Evolutionary conservation across 23 tunicate genomes (phyloP), one percentile per base, ranked within the genome.

Genomic region (Ciona savignyi): DNA sequence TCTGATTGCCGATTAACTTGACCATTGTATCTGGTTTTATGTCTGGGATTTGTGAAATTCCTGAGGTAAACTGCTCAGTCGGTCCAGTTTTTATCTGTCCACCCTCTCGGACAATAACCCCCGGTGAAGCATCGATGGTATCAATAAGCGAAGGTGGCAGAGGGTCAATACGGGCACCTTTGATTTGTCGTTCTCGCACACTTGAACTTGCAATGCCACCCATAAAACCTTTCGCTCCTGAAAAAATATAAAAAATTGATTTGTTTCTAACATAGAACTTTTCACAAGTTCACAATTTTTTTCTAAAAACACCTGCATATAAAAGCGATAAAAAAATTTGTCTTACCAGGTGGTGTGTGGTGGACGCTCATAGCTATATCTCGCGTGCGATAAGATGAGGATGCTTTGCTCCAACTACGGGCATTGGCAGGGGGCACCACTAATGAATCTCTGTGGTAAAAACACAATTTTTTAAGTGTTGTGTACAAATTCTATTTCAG

Each of bases 41-140:
- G 56, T 33, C 61, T 2, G 85, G 77, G 1, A 66, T 75, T 27
- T 35, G 51, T 25, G 32, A 35, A 1, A 76, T 35, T 19, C 76
- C 68, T 23, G 34, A 29, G 15, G 83, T 78, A 68, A 56, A 72
- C 21, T 67, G 60, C 33, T 78, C 80, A n/a, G 67, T 68, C 22
- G 96, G 79, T 21, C 96, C 96, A 32, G 60, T 68, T 73, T 88
- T 88, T 1, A 77, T 60, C 66, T 81, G 87, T 4, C 79, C 96
- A 68, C 87, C 84, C 67, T 88, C 96, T 29, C 76, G 70, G 22
- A 88, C 82, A 69, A 88, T 81, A 6, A 91, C 97, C 9, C 97
- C 97, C 29, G 97, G 97, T 2, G 90, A 80, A 0, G 86, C 97
- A 67, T 91, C 97, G 25, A 91, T 91, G 33, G 93, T 78, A 30